Base-by-base conservation (phyloP, 2,888 invertebrate species). In the Eurois occulta region DNA sequence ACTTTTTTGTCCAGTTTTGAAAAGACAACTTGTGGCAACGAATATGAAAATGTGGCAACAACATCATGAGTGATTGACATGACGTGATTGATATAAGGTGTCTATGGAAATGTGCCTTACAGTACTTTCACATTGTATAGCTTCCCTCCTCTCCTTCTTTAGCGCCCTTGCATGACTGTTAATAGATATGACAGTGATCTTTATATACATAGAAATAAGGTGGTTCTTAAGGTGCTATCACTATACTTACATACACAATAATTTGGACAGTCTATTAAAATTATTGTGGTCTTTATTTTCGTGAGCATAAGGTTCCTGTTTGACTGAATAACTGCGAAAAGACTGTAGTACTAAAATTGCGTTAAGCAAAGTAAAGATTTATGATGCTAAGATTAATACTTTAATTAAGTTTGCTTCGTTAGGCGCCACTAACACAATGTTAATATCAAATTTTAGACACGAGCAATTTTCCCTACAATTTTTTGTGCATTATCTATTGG, bases 391-490 rank as follows among this genome's bases (percentile, higher is more conserved):
- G 13, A 75, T 65, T 81, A 65, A 78, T 75, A 58, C 6, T 64
- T 68, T 75, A 41, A 75, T 55, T 75, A 68, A 81, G 60, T 79
- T 81, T 67, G 62, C 75, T 81, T 75, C 64, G 32, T 55, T 68
- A 62, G 52, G 32, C n/a, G 41, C 28, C 8, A 48, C 35, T 58
- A 78, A 35, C 62, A 77, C 46, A 80, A 2, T 13, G 70, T 16
- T 46, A n/a, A n/a, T n/a, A 80, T 83, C 66, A 71, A 70, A 52
- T 83, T 66, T 77, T 66, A 55, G 41, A 72, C 16, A 28, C 10
- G n/a, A 69, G 41, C 32, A 62, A 24, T 24, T 35, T 68, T 67
- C 28, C n/a, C 32, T 82, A 46, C 11, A 69, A 52, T 58, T 46
- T 68, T 35, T 48, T 32, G 28, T 71, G 46, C 28, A 71, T 71